These are phyloP conservation scores for Calliscelio sp. DNA, from an alignment of 2,888 invertebrate genomes.

Conservation along the genomic window DNA sequence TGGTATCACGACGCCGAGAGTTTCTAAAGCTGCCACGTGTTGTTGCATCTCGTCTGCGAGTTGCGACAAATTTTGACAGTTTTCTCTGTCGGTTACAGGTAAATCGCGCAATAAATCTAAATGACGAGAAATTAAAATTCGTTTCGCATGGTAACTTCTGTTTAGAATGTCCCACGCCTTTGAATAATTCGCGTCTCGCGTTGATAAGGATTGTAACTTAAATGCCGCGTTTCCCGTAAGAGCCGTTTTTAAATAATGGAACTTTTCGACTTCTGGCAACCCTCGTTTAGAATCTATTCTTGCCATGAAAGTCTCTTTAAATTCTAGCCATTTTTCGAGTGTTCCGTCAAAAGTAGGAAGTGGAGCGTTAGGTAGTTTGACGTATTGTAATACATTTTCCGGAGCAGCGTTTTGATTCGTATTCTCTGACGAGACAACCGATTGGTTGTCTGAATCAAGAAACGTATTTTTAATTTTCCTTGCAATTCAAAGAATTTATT, in stretches of 20 bases:
- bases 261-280: not conserved
- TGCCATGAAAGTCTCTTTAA: not conserved
- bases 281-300: constrained; percentile 3
- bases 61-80: not conserved
- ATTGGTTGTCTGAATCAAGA: too few relatives aligned
- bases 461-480: too few relatives aligned
- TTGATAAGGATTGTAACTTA: not conserved
- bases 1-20: too few relatives aligned
- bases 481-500: too few relatives aligned
- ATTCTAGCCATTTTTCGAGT: constrained; percentile 15
- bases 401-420: too few relatives aligned
- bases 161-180: constrained; percentile 5
- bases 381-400: not conserved
- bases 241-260: not conserved
- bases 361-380: not conserved
- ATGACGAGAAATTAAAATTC: constrained; percentile 1
- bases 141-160: not conserved
- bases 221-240: not conserved
- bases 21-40: too few relatives aligned
- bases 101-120: not conserved
- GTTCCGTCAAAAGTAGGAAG: not conserved
- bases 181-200: not conserved
- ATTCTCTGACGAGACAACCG: too few relatives aligned
- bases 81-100: not conserved
- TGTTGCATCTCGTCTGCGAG: too few relatives aligned